These are phyloP conservation scores for Drosophila paracracens DNA, from an alignment of 2,888 invertebrate species.

Conservation along the genomic window DNA sequence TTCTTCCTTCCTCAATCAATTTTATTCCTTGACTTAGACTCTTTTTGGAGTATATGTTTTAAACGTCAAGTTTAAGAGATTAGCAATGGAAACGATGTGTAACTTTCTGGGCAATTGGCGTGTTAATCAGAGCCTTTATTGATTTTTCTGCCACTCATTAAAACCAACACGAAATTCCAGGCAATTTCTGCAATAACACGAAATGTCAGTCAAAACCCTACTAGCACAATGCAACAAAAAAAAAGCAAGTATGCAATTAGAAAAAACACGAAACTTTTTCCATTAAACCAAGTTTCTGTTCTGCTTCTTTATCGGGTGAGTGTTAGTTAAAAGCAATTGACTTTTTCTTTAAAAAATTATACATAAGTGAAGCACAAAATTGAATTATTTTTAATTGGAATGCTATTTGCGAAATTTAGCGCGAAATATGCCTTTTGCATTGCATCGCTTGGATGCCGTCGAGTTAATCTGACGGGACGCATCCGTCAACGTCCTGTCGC, in stretches of 20 bases:
- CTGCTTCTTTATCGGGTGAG: conserved; percentile 25
- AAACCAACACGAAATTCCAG: conserved; percentile 51
- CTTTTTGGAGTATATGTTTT: neutral
- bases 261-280: conserved; percentile 37
- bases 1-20: neutral
- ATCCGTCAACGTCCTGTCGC: conserved; percentile 64
- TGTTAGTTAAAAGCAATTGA: conserved; percentile 45
- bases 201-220: conserved; percentile 60
- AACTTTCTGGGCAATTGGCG: conserved; percentile 39
- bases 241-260: conserved; percentile 33
- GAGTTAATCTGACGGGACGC: conserved; percentile 33
- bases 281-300: conserved; percentile 33
- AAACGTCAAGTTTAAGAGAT: neutral
- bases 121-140: conserved; percentile 61
- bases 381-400: conserved; percentile 44
- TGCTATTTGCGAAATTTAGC: conserved; percentile 12
- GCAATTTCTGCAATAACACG: conserved; percentile 48
- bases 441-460: conserved; percentile 10
- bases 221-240: conserved; percentile 9
- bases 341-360: conserved; percentile 17
- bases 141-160: conserved; percentile 66
- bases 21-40: conserved; percentile 3
- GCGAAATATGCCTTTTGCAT: conserved; percentile 4
- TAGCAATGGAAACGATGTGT: conserved; percentile 21
- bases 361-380: conserved; percentile 4